Percentiles rank a stretch among this genome's conserved stretches.
These are phyloP conservation scores for Stenurella melanura DNA, from an alignment of 2,888 invertebrate genomes.

Conservation along the genomic window DNA sequence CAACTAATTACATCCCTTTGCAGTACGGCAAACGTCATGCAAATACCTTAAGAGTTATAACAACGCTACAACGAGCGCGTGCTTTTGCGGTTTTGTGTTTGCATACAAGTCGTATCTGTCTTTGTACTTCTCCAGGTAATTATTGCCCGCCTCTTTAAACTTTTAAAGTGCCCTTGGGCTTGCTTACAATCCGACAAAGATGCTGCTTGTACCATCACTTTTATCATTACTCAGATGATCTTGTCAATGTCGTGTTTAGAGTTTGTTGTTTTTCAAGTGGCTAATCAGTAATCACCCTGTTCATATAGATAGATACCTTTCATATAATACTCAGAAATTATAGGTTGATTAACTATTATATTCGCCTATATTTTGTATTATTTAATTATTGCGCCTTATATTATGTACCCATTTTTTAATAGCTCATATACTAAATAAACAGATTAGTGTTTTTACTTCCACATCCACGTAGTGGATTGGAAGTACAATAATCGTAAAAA, in stretches of 20 bases:
- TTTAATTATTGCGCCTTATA: too few relatives aligned
- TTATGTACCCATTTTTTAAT: too few relatives aligned
- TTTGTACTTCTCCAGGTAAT: conserved; percentile 47
- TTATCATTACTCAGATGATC: not conserved
- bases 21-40: conserved; percentile 55
- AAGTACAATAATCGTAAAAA: too few relatives aligned
- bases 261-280: conserved; percentile 4
- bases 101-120: conserved; percentile 46
- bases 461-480: too few relatives aligned
- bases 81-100: conserved; percentile 51
- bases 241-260: conserved; percentile 7
- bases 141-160: conserved; percentile 45
- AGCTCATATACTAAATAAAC: too few relatives aligned
- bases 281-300: too few relatives aligned
- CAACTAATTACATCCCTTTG: conserved; percentile 58
- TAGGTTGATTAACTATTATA: too few relatives aligned
- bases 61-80: conserved; percentile 50
- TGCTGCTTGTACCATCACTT: not conserved
- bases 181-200: conserved; percentile 47
- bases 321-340: too few relatives aligned
- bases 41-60: conserved; percentile 57
- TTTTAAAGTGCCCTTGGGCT: conserved; percentile 45
- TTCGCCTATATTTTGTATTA: too few relatives aligned
- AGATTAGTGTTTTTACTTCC: too few relatives aligned
- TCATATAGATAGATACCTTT: too few relatives aligned